These are phyloP conservation scores for Melanotaenia trifasciata DNA, from an alignment of 2,797 vertebrate genomes.

Conservation along the genomic window DNA sequence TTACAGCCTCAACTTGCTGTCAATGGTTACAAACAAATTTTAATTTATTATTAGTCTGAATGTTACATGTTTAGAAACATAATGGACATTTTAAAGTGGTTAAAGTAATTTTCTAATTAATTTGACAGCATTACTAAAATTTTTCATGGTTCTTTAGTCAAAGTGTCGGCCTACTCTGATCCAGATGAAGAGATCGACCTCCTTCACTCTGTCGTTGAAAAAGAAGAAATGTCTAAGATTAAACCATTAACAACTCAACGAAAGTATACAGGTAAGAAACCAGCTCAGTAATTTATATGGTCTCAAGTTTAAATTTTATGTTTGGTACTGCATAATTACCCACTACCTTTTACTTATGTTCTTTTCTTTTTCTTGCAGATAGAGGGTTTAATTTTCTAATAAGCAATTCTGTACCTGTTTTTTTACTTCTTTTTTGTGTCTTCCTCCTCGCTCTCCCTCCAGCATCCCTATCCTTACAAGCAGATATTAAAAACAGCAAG, in stretches of 20 bases:
- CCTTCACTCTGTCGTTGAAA: constrained; percentile 83
- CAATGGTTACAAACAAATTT: neutral
- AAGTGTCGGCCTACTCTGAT: constrained; percentile 54
- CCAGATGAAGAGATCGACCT: constrained; percentile 91
- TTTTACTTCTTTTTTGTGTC: neutral
- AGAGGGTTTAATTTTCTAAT: neutral
- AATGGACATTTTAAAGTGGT: neutral
- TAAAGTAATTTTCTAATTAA: neutral
- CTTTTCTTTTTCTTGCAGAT: neutral
- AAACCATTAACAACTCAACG: constrained; percentile 13
- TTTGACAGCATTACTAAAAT: neutral
- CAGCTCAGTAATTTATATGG: neutral
- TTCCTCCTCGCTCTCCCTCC: neutral
- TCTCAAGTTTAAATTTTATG: neutral
- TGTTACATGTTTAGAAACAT: neutral
- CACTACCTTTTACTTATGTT: no score
- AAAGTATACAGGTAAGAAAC: constrained; percentile 64
- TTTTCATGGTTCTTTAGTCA: constrained; percentile 37
- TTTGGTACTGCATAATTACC: neutral
- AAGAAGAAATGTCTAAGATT: constrained; percentile 66
- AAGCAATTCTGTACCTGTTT: neutral
- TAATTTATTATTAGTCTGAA: neutral
- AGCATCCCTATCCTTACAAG: constrained; percentile 18
- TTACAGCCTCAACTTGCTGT: neutral
- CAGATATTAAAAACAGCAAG: constrained; percentile 25